Percentiles rank a stretch among this genome's conserved stretches.
Evolutionary conservation across 2,888 invertebrate species (phyloP).

Genomic region (Stomorhina lunata): DNA sequence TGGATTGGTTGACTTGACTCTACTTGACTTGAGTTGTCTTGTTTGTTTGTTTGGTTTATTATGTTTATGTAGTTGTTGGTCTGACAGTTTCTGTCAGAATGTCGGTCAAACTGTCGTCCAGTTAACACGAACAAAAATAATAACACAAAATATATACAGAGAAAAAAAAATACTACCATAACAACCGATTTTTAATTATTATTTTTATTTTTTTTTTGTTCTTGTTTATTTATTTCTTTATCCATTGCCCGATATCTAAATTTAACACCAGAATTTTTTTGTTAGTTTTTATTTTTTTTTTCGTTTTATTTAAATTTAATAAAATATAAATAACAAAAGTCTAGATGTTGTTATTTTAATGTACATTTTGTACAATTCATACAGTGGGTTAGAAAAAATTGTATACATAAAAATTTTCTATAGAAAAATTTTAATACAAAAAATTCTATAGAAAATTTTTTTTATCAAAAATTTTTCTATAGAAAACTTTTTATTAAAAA

Average conservation of each 20-base stretch:
- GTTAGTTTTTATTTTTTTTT: neutral
- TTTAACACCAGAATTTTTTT: conserved; percentile 37
- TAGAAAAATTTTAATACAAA: too few species aligned
- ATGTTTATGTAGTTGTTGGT: too few species aligned
- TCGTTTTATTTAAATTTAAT: conserved; percentile 14
- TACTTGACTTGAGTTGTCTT: neutral
- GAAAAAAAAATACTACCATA: neutral
- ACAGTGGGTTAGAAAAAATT: too few species aligned
- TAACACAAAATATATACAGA: too few species aligned
- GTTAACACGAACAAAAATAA: conserved; percentile 2
- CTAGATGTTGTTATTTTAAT: too few species aligned
- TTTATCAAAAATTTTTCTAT: too few species aligned
- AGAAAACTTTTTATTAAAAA: too few species aligned
- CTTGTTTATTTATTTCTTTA: conserved; percentile 25
- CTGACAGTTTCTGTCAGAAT: too few species aligned
- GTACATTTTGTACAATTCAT: neutral
- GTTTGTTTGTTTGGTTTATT: neutral
- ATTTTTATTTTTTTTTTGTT: too few species aligned
- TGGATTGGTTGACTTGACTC: conserved; percentile 8
- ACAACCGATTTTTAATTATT: conserved; percentile 16
- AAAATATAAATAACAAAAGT: conserved; percentile 1
- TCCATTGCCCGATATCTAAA: conserved; percentile 11
- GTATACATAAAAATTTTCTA: too few species aligned
- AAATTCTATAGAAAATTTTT: too few species aligned
- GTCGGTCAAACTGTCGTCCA: neutral